Evolutionary conservation across 2,113 vertebrate genomes (phyloP), one percentile per base, ranked within the genome.

Genomic region (Phalacrocorax brasilianus): DNA sequence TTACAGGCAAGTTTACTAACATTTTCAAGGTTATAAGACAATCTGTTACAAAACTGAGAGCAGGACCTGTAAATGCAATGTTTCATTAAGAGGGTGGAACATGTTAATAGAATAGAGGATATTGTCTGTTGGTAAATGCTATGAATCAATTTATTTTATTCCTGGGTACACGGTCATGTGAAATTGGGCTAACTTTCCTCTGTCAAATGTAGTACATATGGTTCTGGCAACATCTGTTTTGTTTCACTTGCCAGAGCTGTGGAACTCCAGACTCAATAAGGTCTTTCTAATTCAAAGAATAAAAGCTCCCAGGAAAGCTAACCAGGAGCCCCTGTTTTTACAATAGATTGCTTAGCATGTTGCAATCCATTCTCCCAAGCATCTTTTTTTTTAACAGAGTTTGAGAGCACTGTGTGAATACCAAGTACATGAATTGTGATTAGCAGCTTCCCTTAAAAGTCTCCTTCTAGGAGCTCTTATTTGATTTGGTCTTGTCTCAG

Each of bases 401-500:
- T 91, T 74, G 83, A 84, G 79, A 9, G 1, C 40, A 22, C 65
- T 53, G 8, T 52, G 19, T 81, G 92, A 92, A 86, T 91, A 79
- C 28, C 50, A 89, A 96, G 9, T 30, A 58, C 30, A 11, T 0
- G 9, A 61, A n/a, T 17, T 74, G 38, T 52, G 86, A 92, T 93
- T 91, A 96, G 55, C 74, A 92, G 8, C 45, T 95, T 95, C 23
- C 47, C 30, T 89, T 77, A 24, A 42, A 96, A 83, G 20, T 49
- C 55, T 95, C 47, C 19, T 95, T 89, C 83, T 71, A 78, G 44
- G 50, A 70, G 17, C 40, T 92, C 20, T 87, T 76, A 81, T 85
- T 91, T 91, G 78, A 80, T 97, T 88, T 94, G 81, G 56, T 91
- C 81, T 96, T 80, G 71, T 91, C 73, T 93, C 84, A 77, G 81